Conservation (phyloP, 2,113 vertebrate genomes). For the Paramormyrops kingsleyae region DNA sequence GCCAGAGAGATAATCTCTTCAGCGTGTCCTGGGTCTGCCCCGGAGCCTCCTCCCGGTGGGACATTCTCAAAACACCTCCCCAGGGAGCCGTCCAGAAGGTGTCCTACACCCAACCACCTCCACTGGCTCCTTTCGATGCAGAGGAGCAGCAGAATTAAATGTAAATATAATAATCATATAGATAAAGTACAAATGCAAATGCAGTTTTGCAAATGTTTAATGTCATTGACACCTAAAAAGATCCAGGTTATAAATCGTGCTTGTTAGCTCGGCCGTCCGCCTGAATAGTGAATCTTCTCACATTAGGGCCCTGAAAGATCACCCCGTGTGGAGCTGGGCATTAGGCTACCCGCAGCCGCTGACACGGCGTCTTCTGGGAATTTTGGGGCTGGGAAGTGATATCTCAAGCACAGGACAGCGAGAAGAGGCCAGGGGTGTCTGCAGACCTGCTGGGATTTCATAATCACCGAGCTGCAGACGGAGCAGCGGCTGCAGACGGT, state of each 20-base stretch:
- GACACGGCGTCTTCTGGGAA: not conserved
- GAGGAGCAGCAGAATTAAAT: not conserved
- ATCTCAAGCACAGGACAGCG: not conserved
- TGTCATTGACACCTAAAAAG: not conserved
- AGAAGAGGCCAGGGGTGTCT: not conserved
- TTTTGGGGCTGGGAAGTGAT: not conserved
- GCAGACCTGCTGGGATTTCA: not conserved
- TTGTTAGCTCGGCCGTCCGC: not conserved
- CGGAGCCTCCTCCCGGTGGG: not conserved
- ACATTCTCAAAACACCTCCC: not conserved
- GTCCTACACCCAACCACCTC: not conserved
- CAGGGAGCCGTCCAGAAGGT: not conserved
- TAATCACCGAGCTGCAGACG: not conserved
- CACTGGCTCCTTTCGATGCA: not conserved
- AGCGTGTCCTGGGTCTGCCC: not conserved
- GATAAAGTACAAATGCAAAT: not conserved
- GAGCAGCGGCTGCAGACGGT: not conserved
- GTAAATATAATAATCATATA: not conserved
- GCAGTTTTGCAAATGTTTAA: not conserved
- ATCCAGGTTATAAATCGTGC: not conserved
- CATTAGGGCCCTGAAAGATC: not conserved
- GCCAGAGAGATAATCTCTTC: not conserved
- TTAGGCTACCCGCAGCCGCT: not conserved
- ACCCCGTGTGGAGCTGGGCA: not conserved
- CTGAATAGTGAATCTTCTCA: not conserved